Evolutionary conservation across 2,888 invertebrate species (phyloP).

Genomic region (Tinea trinotella): DNA sequence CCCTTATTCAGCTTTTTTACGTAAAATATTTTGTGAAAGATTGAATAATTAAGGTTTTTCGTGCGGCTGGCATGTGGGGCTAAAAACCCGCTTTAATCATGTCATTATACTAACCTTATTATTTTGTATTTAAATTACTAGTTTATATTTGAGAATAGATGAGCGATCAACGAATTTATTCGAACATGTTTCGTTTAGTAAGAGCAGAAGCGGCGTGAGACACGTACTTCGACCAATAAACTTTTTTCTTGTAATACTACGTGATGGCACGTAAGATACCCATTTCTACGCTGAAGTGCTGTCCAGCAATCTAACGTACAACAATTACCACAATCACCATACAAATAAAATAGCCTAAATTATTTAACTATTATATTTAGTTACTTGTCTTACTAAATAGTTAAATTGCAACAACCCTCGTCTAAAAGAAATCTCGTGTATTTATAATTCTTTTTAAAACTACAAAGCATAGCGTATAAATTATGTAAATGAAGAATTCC

Average conservation of each 20-base stretch:
- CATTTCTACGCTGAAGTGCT: constrained; percentile 3
- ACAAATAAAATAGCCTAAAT: background rate
- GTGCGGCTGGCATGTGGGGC: background rate
- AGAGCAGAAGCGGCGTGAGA: background rate
- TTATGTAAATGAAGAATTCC: background rate
- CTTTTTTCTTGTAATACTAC: constrained; percentile 6
- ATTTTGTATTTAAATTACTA: background rate
- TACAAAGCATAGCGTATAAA: background rate
- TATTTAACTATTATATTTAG: background rate
- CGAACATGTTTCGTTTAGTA: background rate
- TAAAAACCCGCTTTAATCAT: background rate
- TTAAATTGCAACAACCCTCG: background rate
- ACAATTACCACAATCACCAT: background rate
- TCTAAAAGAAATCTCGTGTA: background rate
- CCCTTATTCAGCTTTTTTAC: background rate
- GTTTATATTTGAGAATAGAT: background rate
- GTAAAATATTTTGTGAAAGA: constrained; percentile 8
- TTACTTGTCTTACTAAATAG: background rate
- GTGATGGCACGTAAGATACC: constrained; percentile 16
- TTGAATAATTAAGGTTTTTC: constrained; percentile 4
- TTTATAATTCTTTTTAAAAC: background rate
- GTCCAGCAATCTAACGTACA: constrained; percentile 2
- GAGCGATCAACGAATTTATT: background rate
- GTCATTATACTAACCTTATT: background rate
- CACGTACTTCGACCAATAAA: constrained; percentile 13